Evolutionary conservation across 1,140 invertebrate species (phyloP).

Genomic region (Aphelenchoides fujianensis): DNA sequence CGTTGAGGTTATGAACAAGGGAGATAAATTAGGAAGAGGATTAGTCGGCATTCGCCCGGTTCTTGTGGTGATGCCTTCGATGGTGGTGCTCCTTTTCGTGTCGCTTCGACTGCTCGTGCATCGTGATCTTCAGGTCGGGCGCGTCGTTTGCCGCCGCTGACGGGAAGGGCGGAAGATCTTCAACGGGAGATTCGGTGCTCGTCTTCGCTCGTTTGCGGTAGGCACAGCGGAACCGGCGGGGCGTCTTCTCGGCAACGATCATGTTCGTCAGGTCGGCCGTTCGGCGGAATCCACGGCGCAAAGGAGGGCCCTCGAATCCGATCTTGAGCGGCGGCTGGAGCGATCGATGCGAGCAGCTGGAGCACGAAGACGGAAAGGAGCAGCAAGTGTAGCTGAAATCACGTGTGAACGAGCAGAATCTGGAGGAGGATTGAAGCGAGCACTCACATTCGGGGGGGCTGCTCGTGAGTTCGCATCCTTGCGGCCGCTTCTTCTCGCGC

Average conservation of each 20-base stretch:
- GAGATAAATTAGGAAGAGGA: background rate
- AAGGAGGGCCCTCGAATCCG: background rate
- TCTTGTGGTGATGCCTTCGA: background rate
- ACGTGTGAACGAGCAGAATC: no score
- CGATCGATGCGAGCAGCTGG: background rate
- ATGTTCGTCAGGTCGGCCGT: constrained; percentile 1
- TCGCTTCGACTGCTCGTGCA: background rate
- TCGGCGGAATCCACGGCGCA: constrained; percentile 5
- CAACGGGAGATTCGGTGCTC: background rate
- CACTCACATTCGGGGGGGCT: no score
- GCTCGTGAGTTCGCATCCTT: no score
- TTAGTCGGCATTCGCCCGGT: background rate
- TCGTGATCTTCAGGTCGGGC: background rate
- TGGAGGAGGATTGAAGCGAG: no score
- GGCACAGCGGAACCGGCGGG: background rate
- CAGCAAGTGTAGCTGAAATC: no score
- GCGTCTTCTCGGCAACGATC: background rate
- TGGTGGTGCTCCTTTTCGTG: background rate
- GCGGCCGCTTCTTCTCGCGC: no score
- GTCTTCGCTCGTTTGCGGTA: background rate
- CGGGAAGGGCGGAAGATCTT: no score
- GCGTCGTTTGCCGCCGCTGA: background rate
- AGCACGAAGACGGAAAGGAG: background rate
- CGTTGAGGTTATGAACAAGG: no score
- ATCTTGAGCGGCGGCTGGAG: background rate